phyloP scores from a whole-genome alignment of 2,888 invertebrate genomes.

The Graphium colonna region DNA sequence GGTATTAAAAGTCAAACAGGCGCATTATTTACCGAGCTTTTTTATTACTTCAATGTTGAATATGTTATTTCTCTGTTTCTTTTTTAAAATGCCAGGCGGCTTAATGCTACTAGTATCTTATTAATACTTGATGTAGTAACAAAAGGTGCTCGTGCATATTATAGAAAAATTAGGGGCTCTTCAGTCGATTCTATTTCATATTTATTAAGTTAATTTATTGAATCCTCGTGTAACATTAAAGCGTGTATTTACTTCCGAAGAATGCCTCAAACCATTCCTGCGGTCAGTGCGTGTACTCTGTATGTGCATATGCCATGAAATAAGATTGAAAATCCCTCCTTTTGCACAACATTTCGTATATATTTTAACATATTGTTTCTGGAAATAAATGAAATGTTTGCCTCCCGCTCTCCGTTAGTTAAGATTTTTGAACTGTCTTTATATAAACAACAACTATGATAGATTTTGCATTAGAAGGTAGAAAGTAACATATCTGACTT shows the following conservation, averaged over 20 bases:
- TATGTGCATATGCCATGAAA: neutral
- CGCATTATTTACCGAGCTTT: too few relatives aligned
- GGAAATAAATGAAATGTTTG: too few relatives aligned
- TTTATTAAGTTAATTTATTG: neutral
- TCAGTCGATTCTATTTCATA: neutral
- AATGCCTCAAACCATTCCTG: conserved; percentile 5
- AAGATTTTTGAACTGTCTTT: neutral
- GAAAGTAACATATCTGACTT: too few relatives aligned
- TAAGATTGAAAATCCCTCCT: neutral
- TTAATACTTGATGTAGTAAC: neutral
- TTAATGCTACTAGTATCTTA: neutral
- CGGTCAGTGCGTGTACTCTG: neutral
- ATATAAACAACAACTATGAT: neutral
- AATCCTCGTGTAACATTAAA: neutral
- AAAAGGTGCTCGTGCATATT: neutral
- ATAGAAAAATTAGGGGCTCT: neutral
- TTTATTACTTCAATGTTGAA: too few relatives aligned
- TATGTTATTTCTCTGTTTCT: too few relatives aligned
- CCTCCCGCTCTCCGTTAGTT: too few relatives aligned
- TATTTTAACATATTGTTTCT: neutral
- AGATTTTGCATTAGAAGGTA: neutral
- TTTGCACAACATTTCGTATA: neutral
- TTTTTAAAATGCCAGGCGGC: neutral
- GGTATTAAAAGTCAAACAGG: too few relatives aligned
- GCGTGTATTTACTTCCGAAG: neutral